These are phyloP conservation scores for Gallinago undulata DNA, from an alignment of 2,113 vertebrate species.

Conservation along the genomic window DNA sequence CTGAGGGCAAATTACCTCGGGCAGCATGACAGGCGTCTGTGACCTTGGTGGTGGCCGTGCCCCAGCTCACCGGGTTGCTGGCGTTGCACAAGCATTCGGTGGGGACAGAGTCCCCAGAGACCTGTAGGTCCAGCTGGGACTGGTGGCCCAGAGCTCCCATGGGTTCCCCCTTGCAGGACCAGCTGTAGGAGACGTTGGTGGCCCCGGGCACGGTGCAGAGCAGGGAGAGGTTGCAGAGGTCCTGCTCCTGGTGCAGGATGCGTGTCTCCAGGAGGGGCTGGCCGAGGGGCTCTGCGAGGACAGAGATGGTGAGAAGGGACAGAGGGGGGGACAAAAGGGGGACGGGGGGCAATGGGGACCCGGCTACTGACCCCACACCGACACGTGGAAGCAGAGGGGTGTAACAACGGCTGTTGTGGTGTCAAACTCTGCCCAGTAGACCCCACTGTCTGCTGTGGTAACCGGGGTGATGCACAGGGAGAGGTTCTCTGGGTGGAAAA, in stretches of 20 bases:
- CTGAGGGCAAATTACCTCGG: neutral
- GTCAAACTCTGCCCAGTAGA: rapidly evolving
- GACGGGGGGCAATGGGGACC: rapidly evolving
- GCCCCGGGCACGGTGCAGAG: neutral
- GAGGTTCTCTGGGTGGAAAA: rapidly evolving
- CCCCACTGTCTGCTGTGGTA: rapidly evolving
- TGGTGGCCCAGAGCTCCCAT: rapidly evolving
- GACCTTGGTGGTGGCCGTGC: rapidly evolving
- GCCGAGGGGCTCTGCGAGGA: rapidly evolving
- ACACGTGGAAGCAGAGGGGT: rapidly evolving
- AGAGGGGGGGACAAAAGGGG: rapidly evolving
- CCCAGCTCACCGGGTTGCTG: neutral
- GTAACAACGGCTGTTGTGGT: rapidly evolving
- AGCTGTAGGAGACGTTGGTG: neutral
- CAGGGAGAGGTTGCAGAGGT: neutral
- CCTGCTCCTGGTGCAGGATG: rapidly evolving
- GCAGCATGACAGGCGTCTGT: rapidly evolving
- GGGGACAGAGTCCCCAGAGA: rapidly evolving
- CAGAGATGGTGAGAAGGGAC: neutral
- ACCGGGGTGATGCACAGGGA: neutral
- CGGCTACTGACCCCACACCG: neutral
- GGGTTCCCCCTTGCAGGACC: rapidly evolving
- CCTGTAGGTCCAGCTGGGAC: rapidly evolving
- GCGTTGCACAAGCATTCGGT: neutral
- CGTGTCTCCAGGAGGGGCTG: rapidly evolving